A percentile compares a stretch with the other conserved stretches of the same genome.
These are phyloP conservation scores for Onchidella celtica DNA, from an alignment of 2,888 invertebrate genomes.

Conservation along the genomic window DNA sequence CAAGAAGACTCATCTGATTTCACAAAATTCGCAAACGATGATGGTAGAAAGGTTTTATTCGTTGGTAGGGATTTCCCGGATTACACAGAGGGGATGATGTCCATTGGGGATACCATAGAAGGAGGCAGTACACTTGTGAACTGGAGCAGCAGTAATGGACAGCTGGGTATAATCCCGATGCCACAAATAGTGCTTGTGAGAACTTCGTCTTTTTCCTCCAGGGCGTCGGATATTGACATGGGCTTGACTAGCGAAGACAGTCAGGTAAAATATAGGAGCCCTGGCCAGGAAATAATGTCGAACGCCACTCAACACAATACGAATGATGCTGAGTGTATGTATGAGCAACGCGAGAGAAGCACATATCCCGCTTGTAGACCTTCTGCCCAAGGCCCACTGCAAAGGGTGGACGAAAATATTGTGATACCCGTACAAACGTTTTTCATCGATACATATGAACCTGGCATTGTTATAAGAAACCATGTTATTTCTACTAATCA, in stretches of 20 bases:
- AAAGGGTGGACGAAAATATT: neutral
- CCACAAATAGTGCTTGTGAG: neutral
- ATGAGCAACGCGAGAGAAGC: neutral
- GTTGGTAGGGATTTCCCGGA: neutral
- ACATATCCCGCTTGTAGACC: neutral
- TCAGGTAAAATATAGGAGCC: neutral
- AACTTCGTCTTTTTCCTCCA: neutral
- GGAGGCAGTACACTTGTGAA: neutral
- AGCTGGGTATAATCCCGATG: neutral
- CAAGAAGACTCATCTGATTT: neutral
- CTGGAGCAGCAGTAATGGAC: neutral
- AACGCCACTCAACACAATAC: too few relatives aligned
- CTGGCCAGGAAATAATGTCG: too few relatives aligned
- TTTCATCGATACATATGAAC: too few relatives aligned
- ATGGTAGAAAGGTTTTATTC: neutral
- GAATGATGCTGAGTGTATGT: neutral
- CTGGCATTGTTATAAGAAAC: neutral
- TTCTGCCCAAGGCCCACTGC: neutral
- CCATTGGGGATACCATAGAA: neutral
- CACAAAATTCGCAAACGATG: neutral
- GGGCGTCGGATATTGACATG: neutral
- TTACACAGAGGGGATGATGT: neutral
- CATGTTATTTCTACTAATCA: neutral
- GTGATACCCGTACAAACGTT: too few relatives aligned
- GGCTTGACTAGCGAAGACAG: neutral